A percentile compares a stretch with the other conserved stretches of the same genome.
These are phyloP conservation scores for Narcine bancroftii DNA, from an alignment of 2,113 vertebrate genomes.

Conservation along the genomic window DNA sequence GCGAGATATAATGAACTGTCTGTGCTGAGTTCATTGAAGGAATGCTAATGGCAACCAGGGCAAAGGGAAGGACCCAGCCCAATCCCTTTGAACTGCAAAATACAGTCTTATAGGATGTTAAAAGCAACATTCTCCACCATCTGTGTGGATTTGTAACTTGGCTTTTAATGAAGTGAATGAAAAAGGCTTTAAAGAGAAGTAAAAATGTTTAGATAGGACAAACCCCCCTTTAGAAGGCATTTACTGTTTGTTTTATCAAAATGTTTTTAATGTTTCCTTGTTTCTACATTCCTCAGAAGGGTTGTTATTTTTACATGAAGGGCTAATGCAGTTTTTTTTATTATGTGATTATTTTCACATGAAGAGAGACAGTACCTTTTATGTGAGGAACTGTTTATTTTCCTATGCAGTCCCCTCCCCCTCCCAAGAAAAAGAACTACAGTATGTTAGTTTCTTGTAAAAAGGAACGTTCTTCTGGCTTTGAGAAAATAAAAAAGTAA, in stretches of 20 bases:
- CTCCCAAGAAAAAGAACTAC: not conserved
- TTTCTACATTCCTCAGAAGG: not conserved
- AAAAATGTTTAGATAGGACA: constrained; percentile 23
- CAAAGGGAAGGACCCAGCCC: constrained; percentile 16
- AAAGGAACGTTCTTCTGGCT: not conserved
- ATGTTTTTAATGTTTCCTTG: constrained; percentile 36
- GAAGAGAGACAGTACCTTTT: not conserved
- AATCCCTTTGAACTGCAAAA: constrained; percentile 37
- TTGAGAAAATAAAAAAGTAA: not conserved
- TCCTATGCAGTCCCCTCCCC: not conserved
- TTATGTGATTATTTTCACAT: constrained; percentile 8
- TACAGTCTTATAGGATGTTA: constrained; percentile 28
- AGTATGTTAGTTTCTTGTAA: not conserved
- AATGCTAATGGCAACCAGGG: constrained; percentile 35
- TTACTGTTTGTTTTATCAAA: constrained; percentile 19
- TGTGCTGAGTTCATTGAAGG: constrained; percentile 31
- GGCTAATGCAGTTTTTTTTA: not conserved
- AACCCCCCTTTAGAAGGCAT: constrained; percentile 7
- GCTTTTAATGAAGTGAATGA: constrained; percentile 31
- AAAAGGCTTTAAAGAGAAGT: constrained; percentile 23
- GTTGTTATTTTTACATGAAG: constrained; percentile 28
- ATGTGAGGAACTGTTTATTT: constrained; percentile 9
- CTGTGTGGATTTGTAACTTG: constrained; percentile 16
- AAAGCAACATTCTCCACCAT: constrained; percentile 31
- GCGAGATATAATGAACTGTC: constrained; percentile 32